phyloP scores from a whole-genome alignment of 2,888 invertebrate species.

The Ypsolopha scabrella region DNA sequence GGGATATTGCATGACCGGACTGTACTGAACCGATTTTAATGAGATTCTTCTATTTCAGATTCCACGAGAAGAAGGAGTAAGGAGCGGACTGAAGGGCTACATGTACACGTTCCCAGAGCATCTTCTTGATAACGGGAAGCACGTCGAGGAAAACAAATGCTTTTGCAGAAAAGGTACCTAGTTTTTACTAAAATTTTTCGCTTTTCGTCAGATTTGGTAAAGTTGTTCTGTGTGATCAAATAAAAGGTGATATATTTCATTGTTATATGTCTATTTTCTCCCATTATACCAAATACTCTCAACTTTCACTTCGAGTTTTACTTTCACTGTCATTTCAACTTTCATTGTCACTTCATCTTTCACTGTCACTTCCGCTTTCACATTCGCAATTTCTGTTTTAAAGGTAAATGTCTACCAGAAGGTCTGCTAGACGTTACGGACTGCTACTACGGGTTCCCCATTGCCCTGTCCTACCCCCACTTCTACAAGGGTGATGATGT shows the following conservation, averaged over 20 bases:
- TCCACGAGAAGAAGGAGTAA: constrained; percentile 69
- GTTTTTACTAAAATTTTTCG: constrained; percentile 9
- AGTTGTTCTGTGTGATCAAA: too few species aligned
- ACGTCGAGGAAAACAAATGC: constrained; percentile 81
- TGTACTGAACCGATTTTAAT: too few species aligned
- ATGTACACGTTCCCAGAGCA: constrained; percentile 82
- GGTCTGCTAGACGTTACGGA: constrained; percentile 87
- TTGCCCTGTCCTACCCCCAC: constrained; percentile 89
- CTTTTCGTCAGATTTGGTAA: too few species aligned
- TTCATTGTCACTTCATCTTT: constrained; percentile 2
- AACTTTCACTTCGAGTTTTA: too few species aligned
- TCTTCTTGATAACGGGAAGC: constrained; percentile 81
- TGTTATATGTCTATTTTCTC: too few species aligned
- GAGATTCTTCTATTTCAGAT: constrained; percentile 44
- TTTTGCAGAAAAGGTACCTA: constrained; percentile 77
- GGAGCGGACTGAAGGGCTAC: constrained; percentile 75
- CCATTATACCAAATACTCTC: too few species aligned
- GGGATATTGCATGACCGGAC: too few species aligned
- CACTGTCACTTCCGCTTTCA: background rate
- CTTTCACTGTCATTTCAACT: too few species aligned
- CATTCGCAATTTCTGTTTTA: constrained; percentile 10
- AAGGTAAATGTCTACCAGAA: constrained; percentile 75
- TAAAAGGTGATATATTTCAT: too few species aligned
- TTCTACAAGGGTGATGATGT: constrained; percentile 80
- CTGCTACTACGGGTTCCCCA: constrained; percentile 93